A percentile compares a stretch with the other conserved stretches of the same genome.
These are phyloP conservation scores for Aphelinus atriplicis DNA, from an alignment of 1,140 invertebrate species.

Conservation along the genomic window DNA sequence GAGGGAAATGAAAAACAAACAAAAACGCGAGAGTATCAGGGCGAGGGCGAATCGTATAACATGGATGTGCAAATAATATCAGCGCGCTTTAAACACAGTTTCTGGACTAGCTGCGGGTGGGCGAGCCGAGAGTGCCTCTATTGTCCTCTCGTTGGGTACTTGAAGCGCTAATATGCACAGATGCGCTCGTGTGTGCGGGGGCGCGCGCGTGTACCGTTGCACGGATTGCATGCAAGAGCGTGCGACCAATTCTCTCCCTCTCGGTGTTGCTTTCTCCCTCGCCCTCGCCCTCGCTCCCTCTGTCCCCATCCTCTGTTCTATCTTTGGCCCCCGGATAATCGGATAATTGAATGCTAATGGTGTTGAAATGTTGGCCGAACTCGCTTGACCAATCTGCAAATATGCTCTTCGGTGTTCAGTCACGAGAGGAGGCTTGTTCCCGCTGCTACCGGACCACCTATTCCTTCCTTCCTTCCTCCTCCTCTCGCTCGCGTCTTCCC, in stretches of 20 bases:
- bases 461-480: neutral
- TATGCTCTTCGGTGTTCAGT: constrained; percentile 26
- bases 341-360: constrained; percentile 42
- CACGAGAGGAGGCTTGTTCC: constrained; percentile 13
- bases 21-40: neutral
- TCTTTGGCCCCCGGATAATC: constrained; percentile 14
- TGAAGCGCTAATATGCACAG: constrained; percentile 6
- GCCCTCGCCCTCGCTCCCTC: neutral
- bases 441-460: neutral
- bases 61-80: neutral
- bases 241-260: no score
- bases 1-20: neutral
- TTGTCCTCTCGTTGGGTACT: constrained; percentile 1
- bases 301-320: neutral
- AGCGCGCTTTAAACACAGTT: neutral
- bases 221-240: no score
- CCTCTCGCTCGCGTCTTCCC: neutral
- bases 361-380: constrained; percentile 21
- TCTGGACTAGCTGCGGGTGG: no score
- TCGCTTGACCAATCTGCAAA: constrained; percentile 31
- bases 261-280: neutral
- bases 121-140: neutral
- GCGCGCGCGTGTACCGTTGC: neutral
- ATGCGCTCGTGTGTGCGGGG: neutral
- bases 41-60: neutral